Evolutionary conservation across 92 coral and sea anemone genomes (phyloP), one percentile per base, ranked within the genome.

Genomic region (Palythoa heliodiscus): DNA sequence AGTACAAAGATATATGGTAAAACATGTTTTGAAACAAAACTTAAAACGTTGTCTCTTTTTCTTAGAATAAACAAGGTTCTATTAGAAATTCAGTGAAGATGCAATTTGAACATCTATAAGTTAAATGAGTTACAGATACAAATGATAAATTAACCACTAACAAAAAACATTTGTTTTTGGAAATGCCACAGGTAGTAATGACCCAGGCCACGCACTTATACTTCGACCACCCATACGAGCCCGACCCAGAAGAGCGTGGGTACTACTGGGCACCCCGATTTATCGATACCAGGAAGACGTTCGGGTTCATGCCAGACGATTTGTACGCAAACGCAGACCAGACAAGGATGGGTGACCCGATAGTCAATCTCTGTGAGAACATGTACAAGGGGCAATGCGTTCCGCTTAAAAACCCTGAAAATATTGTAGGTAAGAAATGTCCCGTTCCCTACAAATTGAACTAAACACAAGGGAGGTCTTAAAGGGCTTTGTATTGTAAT

Each of bases 181-280:
- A 47, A 66, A 80, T 69, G 2, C 76, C 14, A n/a, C 38, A 93
- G 98, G 98, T 92, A 83, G 93, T 96, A 9, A 87, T 96, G 90
- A 92, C 95, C 66, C 98, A 96, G 87, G 98, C 98, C 40, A 94
- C 98, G 13, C 98, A 96, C 74, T 86, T 96, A 60, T 96, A 94
- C 89, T 96, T 96, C 76, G 98, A 96, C 66, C 95, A 92, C 89
- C 98, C 98, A 76, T 96, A 96, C 89, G 98, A 96, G 58, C 98
- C 98, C 38, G 98, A 96, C 90, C 98, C 98, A 72, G 98, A 96
- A 79, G 98, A 96, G 93, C 95, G 98, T 86, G 98, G 98, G 66
- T 96, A 91, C 87, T 96, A 96, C 92, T 96, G 98, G 98, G 98
- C 98, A 12, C 95, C 98, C 13, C 90, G 98, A 53, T 96, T 89